phyloP scores from a whole-genome alignment of 2,888 invertebrate species.

The Hydroisotoma schaefferi region DNA sequence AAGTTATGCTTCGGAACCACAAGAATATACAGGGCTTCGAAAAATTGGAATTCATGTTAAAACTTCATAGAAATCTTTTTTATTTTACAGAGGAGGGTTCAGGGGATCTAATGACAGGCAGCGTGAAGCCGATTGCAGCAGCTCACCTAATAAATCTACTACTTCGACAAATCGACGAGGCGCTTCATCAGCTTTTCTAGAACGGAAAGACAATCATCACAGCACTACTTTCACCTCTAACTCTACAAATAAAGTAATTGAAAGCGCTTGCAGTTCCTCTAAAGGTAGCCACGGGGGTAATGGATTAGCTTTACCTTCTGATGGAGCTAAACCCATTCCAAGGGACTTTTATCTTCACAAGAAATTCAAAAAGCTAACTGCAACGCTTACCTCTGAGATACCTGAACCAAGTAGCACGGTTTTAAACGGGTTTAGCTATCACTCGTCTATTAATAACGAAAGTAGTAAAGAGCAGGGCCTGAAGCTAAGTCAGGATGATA shows the following conservation, averaged over 20 bases:
- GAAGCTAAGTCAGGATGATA: background rate
- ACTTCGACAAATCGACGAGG: background rate
- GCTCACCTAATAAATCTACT: background rate
- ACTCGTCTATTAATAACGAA: background rate
- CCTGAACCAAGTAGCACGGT: background rate
- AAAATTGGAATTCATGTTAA: too few relatives aligned
- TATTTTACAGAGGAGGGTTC: background rate
- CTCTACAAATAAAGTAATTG: too few relatives aligned
- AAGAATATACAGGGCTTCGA: too few relatives aligned
- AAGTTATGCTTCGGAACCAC: too few relatives aligned
- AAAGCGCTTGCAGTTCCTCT: too few relatives aligned
- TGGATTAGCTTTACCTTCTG: too few relatives aligned
- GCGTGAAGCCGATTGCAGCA: too few relatives aligned
- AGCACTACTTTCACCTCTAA: too few relatives aligned
- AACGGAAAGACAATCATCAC: slow-evolving; percentile 5
- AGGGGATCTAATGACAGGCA: background rate
- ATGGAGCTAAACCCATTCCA: background rate
- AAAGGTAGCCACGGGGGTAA: too few relatives aligned
- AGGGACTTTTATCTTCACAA: slow-evolving; percentile 72
- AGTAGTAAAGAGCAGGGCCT: background rate
- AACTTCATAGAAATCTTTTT: too few relatives aligned
- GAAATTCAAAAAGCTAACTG: slow-evolving; percentile 86
- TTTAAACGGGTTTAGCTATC: background rate
- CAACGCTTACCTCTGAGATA: slow-evolving; percentile 51
- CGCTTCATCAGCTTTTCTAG: background rate